Evolutionary conservation across 1,140 invertebrate genomes (phyloP).

Genomic region (silkworm (Bombyx mori)): ASM3026992v2 NC_085127.1:10068001-10068500

Average conservation of each 20-base stretch:
- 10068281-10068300: constrained; percentile 71
- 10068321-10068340: constrained; percentile 84
- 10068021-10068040: constrained; percentile 54
- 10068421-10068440: constrained; percentile 76
- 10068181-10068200: constrained; percentile 36
- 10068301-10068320: constrained; percentile 75
- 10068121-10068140: constrained; percentile 37
- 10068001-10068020: constrained; percentile 47
- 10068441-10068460: constrained; percentile 50
- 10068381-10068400: constrained; percentile 73
- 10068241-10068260: constrained; percentile 34
- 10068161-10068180: constrained; percentile 27
- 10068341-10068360: constrained; percentile 77
- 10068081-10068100: constrained; percentile 63
- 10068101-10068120: constrained; percentile 54
- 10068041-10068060: constrained; percentile 46
- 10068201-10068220: constrained; percentile 49
- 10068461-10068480: constrained; percentile 66
- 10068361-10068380: constrained; percentile 78
- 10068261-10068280: constrained; percentile 37
- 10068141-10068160: constrained; percentile 35
- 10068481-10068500: constrained; percentile 70
- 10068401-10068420: constrained; percentile 78
- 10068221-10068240: constrained; percentile 40
- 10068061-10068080: constrained; percentile 51